Conservation (phyloP, 1,140 invertebrate species). For the Neotoxoptera formosana region DNA sequence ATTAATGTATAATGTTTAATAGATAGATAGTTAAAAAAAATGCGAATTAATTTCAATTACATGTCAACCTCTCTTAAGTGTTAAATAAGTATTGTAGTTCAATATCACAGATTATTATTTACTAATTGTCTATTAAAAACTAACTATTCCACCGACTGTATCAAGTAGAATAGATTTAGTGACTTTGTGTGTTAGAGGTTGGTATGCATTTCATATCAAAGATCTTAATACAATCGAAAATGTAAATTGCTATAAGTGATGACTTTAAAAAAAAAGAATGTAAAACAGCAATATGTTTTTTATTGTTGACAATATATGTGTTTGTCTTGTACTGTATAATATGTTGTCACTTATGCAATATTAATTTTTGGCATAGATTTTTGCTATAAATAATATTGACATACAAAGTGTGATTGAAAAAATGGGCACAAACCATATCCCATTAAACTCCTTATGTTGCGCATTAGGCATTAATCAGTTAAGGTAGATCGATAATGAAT, state of each 20-base stretch:
- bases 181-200: constrained; percentile 10
- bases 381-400: not conserved
- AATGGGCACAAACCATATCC: not conserved
- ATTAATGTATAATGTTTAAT: constrained; percentile 11
- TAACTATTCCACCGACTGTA: constrained; percentile 41
- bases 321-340: not conserved
- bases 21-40: not conserved
- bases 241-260: constrained; percentile 32
- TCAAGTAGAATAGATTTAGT: constrained; percentile 20
- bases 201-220: constrained; percentile 37
- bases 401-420: constrained; percentile 13
- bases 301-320: not conserved
- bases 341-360: constrained; percentile 19
- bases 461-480: constrained; percentile 24
- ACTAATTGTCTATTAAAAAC: not conserved
- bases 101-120: not conserved
- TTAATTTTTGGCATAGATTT: constrained; percentile 13
- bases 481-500: not conserved
- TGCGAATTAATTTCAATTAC: not conserved
- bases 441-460: not conserved
- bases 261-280: constrained; percentile 14
- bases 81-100: constrained; percentile 29
- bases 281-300: not conserved
- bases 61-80: constrained; percentile 31
- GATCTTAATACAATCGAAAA: not conserved